Conservation (phyloP, 2,797 vertebrate genomes). For the Betta splendens region DNA sequence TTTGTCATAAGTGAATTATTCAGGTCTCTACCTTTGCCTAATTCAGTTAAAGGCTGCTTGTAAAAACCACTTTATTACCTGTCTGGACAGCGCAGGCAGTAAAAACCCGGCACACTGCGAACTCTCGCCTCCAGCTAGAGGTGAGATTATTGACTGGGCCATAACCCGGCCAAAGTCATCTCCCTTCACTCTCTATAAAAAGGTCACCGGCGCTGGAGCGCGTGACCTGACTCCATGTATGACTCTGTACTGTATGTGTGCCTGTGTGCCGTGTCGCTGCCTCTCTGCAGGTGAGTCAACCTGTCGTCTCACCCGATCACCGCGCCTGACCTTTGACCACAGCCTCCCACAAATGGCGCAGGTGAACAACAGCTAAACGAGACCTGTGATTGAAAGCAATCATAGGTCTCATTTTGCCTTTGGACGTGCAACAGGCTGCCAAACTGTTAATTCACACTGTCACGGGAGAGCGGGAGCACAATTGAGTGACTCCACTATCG, state of each 20-base stretch:
- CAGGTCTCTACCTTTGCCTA: slow-evolving; percentile 63
- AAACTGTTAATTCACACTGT: slow-evolving; percentile 48
- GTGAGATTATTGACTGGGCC: slow-evolving; percentile 55
- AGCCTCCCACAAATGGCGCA: slow-evolving; percentile 40
- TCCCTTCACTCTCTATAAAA: slow-evolving; percentile 68
- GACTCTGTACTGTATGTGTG: slow-evolving; percentile 13
- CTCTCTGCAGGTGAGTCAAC: slow-evolving; percentile 42
- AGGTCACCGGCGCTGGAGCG: slow-evolving; percentile 53
- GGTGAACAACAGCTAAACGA: slow-evolving; percentile 32
- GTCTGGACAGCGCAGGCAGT: slow-evolving; percentile 58
- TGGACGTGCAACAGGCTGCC: slow-evolving; percentile 44
- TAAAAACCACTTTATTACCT: slow-evolving; percentile 76
- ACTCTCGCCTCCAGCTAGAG: slow-evolving; percentile 48
- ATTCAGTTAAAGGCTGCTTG: slow-evolving; percentile 71
- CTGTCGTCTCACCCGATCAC: slow-evolving; percentile 43
- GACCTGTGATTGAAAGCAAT: slow-evolving; percentile 39
- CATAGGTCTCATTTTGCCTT: slow-evolving; percentile 32
- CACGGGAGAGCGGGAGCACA: slow-evolving; percentile 18
- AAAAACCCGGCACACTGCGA: slow-evolving; percentile 54
- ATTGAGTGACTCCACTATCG: slow-evolving; percentile 19
- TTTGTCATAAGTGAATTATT: slow-evolving; percentile 73
- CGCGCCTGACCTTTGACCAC: slow-evolving; percentile 42
- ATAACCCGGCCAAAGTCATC: slow-evolving; percentile 46
- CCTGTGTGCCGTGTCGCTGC: slow-evolving; percentile 19
- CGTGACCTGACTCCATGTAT: slow-evolving; percentile 24